Percentiles rank a stretch among this genome's conserved stretches.
phyloP scores from a whole-genome alignment of 2,113 vertebrate genomes.

The Alectura lathami region DNA sequence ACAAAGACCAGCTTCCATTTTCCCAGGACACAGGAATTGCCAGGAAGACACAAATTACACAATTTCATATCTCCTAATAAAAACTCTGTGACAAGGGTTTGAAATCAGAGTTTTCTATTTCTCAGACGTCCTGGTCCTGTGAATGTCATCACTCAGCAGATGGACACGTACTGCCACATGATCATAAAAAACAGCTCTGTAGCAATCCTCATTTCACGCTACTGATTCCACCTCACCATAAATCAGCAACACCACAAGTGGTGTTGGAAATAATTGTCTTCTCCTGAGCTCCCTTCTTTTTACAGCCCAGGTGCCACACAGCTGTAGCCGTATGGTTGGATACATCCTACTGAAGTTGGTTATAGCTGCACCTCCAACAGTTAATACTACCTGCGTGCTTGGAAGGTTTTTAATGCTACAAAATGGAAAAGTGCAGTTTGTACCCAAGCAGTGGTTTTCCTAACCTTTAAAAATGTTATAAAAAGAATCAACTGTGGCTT shows the following conservation, averaged over 20 bases:
- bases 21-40: neutral
- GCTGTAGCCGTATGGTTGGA: neutral
- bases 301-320: constrained; percentile 29
- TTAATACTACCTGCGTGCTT: neutral
- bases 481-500: neutral
- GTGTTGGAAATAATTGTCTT: constrained; percentile 9
- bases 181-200: constrained; percentile 48
- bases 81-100: constrained; percentile 27
- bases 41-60: constrained; percentile 40
- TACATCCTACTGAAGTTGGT: neutral
- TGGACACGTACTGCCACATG: neutral
- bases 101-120: constrained; percentile 14
- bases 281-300: neutral
- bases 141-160: constrained; percentile 60
- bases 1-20: constrained; percentile 16
- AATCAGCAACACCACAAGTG: constrained; percentile 40
- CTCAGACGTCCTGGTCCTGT: constrained; percentile 41
- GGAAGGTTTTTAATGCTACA: neutral
- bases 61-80: constrained; percentile 44
- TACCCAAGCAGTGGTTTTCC: neutral
- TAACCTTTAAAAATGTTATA: neutral
- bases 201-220: constrained; percentile 60
- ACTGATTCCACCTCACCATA: constrained; percentile 33
- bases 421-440: neutral
- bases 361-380: neutral